Evolutionary conservation across 2,113 vertebrate species (phyloP), one percentile per base, ranked within the genome.

Genomic region (Ranitomeya variabilis): DNA sequence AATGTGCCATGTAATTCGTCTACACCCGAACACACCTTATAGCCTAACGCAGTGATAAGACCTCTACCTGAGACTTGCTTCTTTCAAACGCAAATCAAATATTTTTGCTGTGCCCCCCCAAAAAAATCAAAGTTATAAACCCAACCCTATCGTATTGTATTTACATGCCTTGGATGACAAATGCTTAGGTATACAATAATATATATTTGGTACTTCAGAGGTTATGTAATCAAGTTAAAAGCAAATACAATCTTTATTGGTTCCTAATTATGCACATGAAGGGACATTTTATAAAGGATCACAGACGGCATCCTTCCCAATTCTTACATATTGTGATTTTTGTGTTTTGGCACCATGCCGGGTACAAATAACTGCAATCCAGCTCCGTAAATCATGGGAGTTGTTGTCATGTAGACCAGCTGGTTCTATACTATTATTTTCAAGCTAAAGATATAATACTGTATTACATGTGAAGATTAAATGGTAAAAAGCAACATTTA

Each of bases 1-100:
- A 64, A 59, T 66, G 60, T 83, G 31, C 64, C 64, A 12, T 45
- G 81, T 67, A 69, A 60, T 60, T 80, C 5, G 14, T 81, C 57
- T 62, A 81, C 79, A 59, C 21, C 16, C 23, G 23, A 18, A 60
- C 54, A 60, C 23, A 15, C 15, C 54, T 23, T 31, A 62, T 62
- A 81, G 12, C 4, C 14, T 62, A 62, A 15, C 55, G 71, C 82
- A 84, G 82, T 84, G 64, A 71, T 69, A 84, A 84, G 45, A 84
- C 64, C 57, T 45, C 60, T 66, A 23, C 51, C 82, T 69, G 82
- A 69, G n/a, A 55, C 31, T 83, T 83, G 2, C 62, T 83, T 69
- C 26, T 55, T 60, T 26, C n/a, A 54, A 54, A 55, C 19, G 11
- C 21, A 18, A 66, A 59, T 8, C 51, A 18, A 77, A 79, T 51